Evolutionary conservation across 2,113 vertebrate genomes (phyloP).

Genomic region (Callospermophilus lateralis): DNA sequence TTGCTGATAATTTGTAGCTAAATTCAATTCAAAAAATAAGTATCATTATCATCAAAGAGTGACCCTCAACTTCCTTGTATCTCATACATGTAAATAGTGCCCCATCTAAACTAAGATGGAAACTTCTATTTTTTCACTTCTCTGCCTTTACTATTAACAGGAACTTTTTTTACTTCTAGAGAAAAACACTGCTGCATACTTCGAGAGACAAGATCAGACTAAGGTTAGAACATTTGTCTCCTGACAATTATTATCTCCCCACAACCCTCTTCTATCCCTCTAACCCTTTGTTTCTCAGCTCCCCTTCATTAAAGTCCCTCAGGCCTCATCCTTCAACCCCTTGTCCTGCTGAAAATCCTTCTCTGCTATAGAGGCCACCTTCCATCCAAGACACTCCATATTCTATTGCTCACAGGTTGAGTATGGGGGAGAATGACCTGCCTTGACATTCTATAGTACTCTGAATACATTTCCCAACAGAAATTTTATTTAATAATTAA

Average conservation of each 20-base stretch:
- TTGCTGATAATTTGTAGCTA: conserved; percentile 2
- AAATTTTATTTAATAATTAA: conserved; percentile 56
- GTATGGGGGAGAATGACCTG: neutral
- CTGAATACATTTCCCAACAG: neutral
- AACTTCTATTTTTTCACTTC: neutral
- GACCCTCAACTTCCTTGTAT: neutral
- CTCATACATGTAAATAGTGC: neutral
- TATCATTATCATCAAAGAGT: neutral
- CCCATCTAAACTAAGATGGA: neutral
- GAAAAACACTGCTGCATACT: neutral
- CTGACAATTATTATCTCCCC: neutral
- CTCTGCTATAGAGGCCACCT: neutral
- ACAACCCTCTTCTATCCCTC: neutral
- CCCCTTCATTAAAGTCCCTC: neutral
- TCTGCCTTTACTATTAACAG: neutral
- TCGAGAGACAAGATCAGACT: neutral
- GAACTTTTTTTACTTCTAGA: neutral
- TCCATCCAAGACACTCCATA: neutral
- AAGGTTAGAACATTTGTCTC: neutral
- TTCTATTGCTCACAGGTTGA: neutral
- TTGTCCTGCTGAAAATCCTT: neutral
- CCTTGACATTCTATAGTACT: neutral
- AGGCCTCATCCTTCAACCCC: neutral
- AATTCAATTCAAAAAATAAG: conserved; percentile 4
- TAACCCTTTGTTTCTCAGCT: neutral